Conservation (phyloP, 2,113 vertebrate genomes). For the Callipepla californica region DNA sequence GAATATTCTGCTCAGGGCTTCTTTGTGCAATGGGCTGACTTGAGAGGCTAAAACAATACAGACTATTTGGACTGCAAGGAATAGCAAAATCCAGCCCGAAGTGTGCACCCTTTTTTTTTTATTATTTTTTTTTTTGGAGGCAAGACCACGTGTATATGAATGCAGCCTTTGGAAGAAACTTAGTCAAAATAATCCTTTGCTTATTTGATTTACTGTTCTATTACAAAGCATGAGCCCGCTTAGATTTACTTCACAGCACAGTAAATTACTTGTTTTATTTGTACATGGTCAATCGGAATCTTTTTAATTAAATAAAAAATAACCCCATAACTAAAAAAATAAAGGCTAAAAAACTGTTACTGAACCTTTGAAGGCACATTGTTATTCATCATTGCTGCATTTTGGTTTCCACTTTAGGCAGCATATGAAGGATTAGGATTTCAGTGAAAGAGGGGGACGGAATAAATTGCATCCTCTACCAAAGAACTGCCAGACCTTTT, state of each 20-base stretch:
- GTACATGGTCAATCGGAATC: not conserved
- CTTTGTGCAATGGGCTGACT: not conserved
- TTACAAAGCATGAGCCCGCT: not conserved
- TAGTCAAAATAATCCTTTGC: not conserved
- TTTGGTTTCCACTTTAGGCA: conserved; percentile 75
- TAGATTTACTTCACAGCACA: not conserved
- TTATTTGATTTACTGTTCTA: not conserved
- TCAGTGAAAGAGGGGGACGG: conserved; percentile 68
- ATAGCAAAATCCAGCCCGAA: not conserved
- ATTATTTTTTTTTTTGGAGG: not conserved
- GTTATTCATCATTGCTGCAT: conserved; percentile 63
- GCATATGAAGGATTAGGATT: conserved; percentile 76
- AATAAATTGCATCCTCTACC: conserved; percentile 77
- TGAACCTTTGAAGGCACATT: conserved; percentile 58
- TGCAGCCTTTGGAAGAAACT: not conserved
- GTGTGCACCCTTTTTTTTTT: fast-evolving
- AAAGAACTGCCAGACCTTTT: conserved; percentile 77
- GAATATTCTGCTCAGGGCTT: not conserved
- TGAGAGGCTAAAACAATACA: not conserved
- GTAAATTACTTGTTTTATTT: conserved; percentile 18
- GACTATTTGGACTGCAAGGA: fast-evolving
- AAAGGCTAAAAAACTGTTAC: conserved; percentile 44
- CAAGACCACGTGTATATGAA: not conserved
- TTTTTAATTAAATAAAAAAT: conserved; percentile 38
- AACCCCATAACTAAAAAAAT: not conserved